Evolutionary conservation across 2,888 invertebrate species (phyloP), one percentile per base, ranked within the genome.

Genomic region (Drosophila paramelanica): DNA sequence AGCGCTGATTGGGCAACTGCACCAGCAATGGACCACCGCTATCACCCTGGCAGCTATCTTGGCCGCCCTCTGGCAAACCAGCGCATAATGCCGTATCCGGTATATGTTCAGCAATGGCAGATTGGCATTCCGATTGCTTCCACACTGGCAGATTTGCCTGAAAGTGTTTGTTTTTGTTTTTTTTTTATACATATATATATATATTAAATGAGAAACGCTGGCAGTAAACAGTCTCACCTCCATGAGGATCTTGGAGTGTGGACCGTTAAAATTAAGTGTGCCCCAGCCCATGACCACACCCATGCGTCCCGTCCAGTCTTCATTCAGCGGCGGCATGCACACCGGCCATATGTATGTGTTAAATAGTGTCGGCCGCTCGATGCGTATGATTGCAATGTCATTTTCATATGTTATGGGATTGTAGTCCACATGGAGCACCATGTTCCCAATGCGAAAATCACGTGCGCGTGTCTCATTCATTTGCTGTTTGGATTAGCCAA

Each of bases 291-390:
- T 96, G 14, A 96, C 95, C 59, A 95, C 93, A 38, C 94, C 96
- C 8, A 93, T 93, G 87, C 94, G 93, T 67, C 95, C 94, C 20
- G 94, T 94, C 81, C 95, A 94, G 5, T 93, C 91, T 43, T 94
- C 89, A 1, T 94, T 94, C 0, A 94, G 82, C 0, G 96, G 95
- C 0, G 97, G 97, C 71, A 97, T 93, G 90, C 97, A 97, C 57
- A 97, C 95, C 0, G 97, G 97, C 96, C 96, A 96, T 55, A 97
- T 95, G 86, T 96, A 96, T 0, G 95, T 94, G 82, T 96, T 96
- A 90, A 96, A 97, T 5, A 94, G 92, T 0, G 95, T 95, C 0
- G 95, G 93, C 8, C 94, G 92, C 69, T 95, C 93, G 53, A 97
- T 92, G 81, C 94, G 95, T 45, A 97, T 78, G 39, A 97, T 93